Evolutionary conservation across 2,797 vertebrate species (phyloP).

Genomic region (Bovichtus variegatus): DNA sequence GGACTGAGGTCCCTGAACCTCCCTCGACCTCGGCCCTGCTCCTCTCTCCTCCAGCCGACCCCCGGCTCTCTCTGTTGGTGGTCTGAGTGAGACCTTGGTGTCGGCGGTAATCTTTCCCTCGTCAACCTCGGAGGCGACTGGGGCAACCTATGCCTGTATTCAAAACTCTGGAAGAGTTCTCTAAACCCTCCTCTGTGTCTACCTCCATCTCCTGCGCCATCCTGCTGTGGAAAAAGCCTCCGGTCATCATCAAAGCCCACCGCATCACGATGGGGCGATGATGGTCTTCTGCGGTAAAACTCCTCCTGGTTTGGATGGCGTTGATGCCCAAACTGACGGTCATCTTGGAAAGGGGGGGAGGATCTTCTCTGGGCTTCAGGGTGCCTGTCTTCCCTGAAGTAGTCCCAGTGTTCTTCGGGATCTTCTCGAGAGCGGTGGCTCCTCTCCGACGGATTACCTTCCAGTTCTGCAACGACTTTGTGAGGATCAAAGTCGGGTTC

Average conservation of each 20-base stretch:
- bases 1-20: conserved; percentile 70
- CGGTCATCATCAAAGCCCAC: conserved; percentile 18
- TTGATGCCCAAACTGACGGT: conserved; percentile 17
- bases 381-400: conserved; percentile 57
- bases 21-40: conserved; percentile 50
- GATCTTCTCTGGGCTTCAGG: conserved; percentile 64
- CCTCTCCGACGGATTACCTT: conserved; percentile 32
- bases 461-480: conserved; percentile 45
- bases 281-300: conserved; percentile 28
- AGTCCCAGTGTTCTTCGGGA: conserved; percentile 56
- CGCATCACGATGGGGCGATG: background rate
- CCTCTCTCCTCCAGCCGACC: conserved; percentile 67
- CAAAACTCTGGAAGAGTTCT: conserved; percentile 55
- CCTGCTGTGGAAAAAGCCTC: conserved; percentile 41
- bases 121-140: conserved; percentile 51
- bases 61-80: conserved; percentile 53
- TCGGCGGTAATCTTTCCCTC: conserved; percentile 59
- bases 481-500: conserved; percentile 62
- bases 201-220: conserved; percentile 15
- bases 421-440: conserved; percentile 35
- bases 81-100: conserved; percentile 28
- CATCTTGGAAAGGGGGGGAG: conserved; percentile 32
- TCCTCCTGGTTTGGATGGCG: conserved; percentile 52
- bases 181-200: conserved; percentile 47
- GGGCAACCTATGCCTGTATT: conserved; percentile 34